A percentile compares a stretch with the other conserved stretches of the same genome.
These are phyloP conservation scores for Anastrepha obliqua DNA, from an alignment of 1,140 invertebrate genomes.

Conservation along the genomic window DNA sequence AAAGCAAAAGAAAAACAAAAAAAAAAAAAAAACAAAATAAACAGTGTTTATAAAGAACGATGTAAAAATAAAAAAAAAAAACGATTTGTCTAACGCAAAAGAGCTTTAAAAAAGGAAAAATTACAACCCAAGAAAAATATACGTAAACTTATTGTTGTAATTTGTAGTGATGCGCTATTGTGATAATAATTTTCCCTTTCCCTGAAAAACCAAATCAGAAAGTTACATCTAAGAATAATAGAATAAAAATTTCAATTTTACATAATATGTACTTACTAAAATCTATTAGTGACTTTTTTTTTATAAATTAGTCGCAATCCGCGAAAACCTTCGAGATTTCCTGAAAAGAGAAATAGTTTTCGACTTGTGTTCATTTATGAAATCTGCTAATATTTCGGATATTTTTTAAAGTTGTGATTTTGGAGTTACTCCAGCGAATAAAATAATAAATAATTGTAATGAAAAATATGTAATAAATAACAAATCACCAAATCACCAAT, in stretches of 20 bases:
- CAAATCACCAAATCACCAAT: not conserved
- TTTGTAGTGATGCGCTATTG: constrained; percentile 52
- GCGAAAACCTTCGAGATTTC: not conserved
- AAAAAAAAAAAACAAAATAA: not conserved
- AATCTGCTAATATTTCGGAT: constrained; percentile 54
- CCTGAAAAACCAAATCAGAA: not conserved
- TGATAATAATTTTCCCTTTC: constrained; percentile 32
- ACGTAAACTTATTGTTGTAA: constrained; percentile 48
- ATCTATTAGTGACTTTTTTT: not conserved
- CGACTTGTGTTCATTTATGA: constrained; percentile 32
- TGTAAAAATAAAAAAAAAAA: not conserved
- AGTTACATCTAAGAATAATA: not conserved
- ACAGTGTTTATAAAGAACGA: too few relatives aligned
- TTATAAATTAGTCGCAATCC: constrained; percentile 22
- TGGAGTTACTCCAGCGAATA: constrained; percentile 39
- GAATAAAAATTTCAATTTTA: not conserved
- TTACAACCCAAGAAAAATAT: constrained; percentile 13
- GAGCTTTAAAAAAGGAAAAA: constrained; percentile 31
- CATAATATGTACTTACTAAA: not conserved
- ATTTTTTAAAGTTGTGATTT: constrained; percentile 50
- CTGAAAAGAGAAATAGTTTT: constrained; percentile 28
- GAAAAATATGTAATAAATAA: constrained; percentile 52
- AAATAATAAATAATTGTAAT: constrained; percentile 52
- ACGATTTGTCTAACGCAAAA: not conserved
- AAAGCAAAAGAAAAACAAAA: not conserved